phyloP scores from a whole-genome alignment of 2,888 invertebrate genomes.

The Oligia strigilis region DNA sequence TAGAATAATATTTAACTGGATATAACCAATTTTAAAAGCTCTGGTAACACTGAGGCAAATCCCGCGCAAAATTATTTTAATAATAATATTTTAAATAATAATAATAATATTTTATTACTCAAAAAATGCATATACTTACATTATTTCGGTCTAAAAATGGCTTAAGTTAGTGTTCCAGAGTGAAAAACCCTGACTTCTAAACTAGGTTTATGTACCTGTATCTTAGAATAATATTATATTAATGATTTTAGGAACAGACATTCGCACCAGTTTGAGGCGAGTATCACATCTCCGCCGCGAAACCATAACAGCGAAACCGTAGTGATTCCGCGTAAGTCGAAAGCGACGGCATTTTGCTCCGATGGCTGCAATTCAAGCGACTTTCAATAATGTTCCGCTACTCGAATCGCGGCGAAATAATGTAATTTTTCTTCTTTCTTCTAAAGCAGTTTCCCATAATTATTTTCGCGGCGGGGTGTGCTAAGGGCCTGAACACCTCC shows the following conservation, averaged over 20 bases:
- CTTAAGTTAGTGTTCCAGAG: too few species aligned
- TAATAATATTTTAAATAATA: too few species aligned
- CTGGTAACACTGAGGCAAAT: not conserved
- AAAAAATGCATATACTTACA: too few species aligned
- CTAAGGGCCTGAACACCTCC: not conserved
- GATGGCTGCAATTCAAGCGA: not conserved
- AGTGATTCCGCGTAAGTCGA: too few species aligned
- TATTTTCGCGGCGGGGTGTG: not conserved
- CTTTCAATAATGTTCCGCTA: not conserved
- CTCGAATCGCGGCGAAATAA: not conserved
- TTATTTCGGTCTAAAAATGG: too few species aligned
- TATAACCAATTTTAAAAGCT: not conserved
- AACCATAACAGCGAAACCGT: too few species aligned
- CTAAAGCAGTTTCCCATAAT: not conserved
- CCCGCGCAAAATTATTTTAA: not conserved
- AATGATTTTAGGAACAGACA: too few species aligned
- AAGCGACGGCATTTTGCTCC: not conserved
- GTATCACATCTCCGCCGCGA: too few species aligned
- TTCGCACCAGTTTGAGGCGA: not conserved
- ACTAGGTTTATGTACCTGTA: too few species aligned
- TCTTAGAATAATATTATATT: too few species aligned
- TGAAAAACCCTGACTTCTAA: too few species aligned
- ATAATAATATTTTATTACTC: too few species aligned
- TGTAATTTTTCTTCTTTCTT: not conserved
- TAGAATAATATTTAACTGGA: constrained; percentile 6